Conservation (phyloP, 2,797 vertebrate species). For the Fistularia commersonii region DNA sequence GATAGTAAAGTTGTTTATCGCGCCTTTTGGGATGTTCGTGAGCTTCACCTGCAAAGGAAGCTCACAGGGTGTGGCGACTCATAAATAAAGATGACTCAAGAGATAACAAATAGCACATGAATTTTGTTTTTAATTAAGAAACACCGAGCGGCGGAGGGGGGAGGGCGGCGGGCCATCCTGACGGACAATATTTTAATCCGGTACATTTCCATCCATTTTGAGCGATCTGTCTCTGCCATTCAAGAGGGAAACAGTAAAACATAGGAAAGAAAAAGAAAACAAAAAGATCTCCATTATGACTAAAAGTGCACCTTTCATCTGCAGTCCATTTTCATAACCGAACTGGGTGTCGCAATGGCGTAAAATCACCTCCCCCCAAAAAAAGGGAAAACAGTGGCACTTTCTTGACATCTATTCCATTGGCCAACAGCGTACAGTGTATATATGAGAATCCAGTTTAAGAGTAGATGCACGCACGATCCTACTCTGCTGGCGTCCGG, state of each 20-base stretch:
- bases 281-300: constrained; percentile 17
- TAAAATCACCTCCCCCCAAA: constrained; percentile 12
- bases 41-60: not conserved
- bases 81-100: constrained; percentile 32
- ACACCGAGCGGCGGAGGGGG: constrained; percentile 44
- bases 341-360: constrained; percentile 18
- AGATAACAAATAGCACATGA: constrained; percentile 72
- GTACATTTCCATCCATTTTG: constrained; percentile 42
- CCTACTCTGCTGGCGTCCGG: constrained; percentile 22
- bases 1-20: no score
- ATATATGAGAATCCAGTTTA: constrained; percentile 50
- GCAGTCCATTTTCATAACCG: constrained; percentile 6
- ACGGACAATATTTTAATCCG: constrained; percentile 47
- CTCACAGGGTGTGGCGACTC: not conserved
- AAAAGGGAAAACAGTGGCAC: constrained; percentile 11
- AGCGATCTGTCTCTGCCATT: constrained; percentile 29
- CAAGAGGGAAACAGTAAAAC: constrained; percentile 30
- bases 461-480: constrained; percentile 30
- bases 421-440: constrained; percentile 35
- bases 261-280: constrained; percentile 11
- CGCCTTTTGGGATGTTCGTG: not conserved
- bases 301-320: constrained; percentile 44
- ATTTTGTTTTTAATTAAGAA: constrained; percentile 77
- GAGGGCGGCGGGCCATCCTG: constrained; percentile 24
- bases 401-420: constrained; percentile 17